Evolutionary conservation across 2,888 invertebrate species (phyloP).

Genomic region (Brachyopa scutellaris): DNA sequence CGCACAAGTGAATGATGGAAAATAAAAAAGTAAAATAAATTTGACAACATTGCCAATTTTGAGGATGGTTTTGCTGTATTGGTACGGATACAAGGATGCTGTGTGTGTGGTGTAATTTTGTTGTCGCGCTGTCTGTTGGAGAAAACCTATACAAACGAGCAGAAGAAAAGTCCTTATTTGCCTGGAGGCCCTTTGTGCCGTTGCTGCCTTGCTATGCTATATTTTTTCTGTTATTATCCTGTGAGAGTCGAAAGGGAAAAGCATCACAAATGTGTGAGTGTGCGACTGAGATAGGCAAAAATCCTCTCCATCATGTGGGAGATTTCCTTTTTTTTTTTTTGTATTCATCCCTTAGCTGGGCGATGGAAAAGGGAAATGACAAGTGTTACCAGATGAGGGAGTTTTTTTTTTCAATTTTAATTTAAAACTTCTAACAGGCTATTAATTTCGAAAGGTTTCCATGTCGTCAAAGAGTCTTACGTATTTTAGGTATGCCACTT

Average conservation of each 20-base stretch:
- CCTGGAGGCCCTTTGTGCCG: conserved; percentile 39
- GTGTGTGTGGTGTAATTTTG: conserved; percentile 25
- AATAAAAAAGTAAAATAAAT: conserved; percentile 50
- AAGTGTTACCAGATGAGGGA: conserved; percentile 57
- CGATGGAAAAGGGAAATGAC: conserved; percentile 21
- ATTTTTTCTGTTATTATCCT: conserved; percentile 40
- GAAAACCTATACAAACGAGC: no score
- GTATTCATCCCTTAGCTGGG: conserved; percentile 34
- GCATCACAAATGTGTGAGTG: not conserved
- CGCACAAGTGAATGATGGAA: conserved; percentile 62
- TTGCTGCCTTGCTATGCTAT: conserved; percentile 1
- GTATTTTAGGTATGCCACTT: no score
- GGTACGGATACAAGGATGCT: conserved; percentile 6
- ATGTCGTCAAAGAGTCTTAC: no score
- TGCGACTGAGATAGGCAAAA: conserved; percentile 41
- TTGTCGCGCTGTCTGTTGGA: conserved; percentile 8
- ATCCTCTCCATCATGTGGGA: conserved; percentile 62
- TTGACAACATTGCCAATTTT: conserved; percentile 67
- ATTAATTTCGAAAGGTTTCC: no score
- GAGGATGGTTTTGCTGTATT: conserved; percentile 4
- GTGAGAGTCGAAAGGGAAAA: conserved; percentile 33
- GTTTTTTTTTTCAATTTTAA: no score
- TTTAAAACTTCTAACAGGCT: no score
- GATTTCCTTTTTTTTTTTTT: conserved; percentile 36
- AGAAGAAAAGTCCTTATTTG: conserved; percentile 51